phyloP scores from a whole-genome alignment of 2,888 invertebrate species.

The Scrobipalpa atriplicella region DNA sequence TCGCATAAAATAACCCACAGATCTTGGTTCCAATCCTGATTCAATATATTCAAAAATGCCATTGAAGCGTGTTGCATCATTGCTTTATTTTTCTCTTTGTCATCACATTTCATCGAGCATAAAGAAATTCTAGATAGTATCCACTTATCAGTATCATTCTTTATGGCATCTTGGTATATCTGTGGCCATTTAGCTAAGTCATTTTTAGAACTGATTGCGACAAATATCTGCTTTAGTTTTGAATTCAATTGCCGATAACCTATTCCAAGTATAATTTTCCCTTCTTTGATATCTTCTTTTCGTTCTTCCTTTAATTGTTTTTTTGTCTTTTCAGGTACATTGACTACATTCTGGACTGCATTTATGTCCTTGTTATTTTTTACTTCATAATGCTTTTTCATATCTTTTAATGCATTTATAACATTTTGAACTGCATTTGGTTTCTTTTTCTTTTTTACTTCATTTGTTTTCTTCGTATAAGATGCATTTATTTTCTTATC shows the following conservation, averaged over 20 bases:
- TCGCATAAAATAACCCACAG: constrained; percentile 5
- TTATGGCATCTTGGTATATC: neutral
- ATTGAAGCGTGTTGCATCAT: neutral
- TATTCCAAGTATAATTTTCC: neutral
- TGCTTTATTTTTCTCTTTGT: neutral
- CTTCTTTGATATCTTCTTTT: neutral
- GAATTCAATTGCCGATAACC: neutral
- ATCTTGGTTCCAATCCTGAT: neutral
- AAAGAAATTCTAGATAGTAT: neutral
- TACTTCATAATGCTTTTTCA: neutral
- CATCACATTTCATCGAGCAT: neutral
- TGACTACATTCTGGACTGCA: no score
- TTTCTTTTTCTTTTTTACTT: neutral
- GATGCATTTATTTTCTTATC: neutral
- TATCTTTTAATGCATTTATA: no score
- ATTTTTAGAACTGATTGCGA: neutral
- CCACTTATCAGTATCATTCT: neutral
- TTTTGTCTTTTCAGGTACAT: neutral
- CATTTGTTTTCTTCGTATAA: neutral
- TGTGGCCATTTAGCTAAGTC: neutral
- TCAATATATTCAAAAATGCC: neutral
- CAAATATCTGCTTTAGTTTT: neutral
- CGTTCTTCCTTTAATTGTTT: neutral
- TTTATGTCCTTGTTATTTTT: neutral
- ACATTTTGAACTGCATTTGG: neutral